Conservation (phyloP, 1,140 invertebrate species). For the Zaprionus taronus region DNA sequence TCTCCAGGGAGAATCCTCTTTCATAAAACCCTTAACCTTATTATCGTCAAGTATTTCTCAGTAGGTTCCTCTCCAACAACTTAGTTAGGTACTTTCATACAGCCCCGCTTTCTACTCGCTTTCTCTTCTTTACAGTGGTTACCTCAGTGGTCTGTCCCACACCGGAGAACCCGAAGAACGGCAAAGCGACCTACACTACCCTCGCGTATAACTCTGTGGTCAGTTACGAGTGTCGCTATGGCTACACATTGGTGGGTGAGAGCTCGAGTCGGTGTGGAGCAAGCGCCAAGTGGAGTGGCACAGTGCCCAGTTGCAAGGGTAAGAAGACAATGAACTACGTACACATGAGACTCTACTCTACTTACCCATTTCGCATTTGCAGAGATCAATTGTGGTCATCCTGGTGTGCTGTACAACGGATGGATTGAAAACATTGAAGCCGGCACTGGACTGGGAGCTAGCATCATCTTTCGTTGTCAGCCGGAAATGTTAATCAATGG, state of each 20-base stretch:
- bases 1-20: too few species aligned
- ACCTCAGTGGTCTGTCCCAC: conserved; percentile 95
- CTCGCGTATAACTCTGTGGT: conserved; percentile 97
- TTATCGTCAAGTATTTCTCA: too few species aligned
- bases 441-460: conserved; percentile 94
- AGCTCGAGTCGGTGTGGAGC: conserved; percentile 94
- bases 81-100: too few species aligned
- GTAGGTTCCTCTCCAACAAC: too few species aligned
- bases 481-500: conserved; percentile 96
- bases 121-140: conserved; percentile 86
- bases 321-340: background rate
- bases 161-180: conserved; percentile 94
- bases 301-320: conserved; percentile 92
- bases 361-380: conserved; percentile 66
- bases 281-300: conserved; percentile 96
- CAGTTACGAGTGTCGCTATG: conserved; percentile 96
- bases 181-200: conserved; percentile 95
- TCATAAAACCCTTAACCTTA: too few species aligned
- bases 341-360: background rate
- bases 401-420: conserved; percentile 95
- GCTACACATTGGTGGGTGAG: conserved; percentile 95
- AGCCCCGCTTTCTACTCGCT: background rate
- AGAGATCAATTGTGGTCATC: conserved; percentile 97
- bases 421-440: conserved; percentile 97
- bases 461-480: conserved; percentile 96